phyloP scores from a whole-genome alignment of 2,888 invertebrate genomes.

The Caenorhabditis virilis region DNA sequence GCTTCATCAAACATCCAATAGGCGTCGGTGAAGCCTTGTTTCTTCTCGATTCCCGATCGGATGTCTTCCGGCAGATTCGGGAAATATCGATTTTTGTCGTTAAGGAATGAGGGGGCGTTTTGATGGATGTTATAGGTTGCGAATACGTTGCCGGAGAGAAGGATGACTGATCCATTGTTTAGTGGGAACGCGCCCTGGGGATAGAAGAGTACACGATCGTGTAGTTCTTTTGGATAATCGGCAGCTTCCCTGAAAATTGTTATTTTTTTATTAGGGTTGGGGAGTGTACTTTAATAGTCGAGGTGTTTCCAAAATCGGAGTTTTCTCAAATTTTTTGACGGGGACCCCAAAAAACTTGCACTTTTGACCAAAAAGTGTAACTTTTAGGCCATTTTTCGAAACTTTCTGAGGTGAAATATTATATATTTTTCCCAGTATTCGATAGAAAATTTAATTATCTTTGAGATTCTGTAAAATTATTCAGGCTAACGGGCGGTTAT shows the following conservation, averaged over 20 bases:
- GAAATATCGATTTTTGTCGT: slow-evolving; percentile 60
- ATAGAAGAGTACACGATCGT: slow-evolving; percentile 63
- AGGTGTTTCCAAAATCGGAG: too few relatives aligned
- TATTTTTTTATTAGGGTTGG: too few relatives aligned
- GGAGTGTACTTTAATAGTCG: too few relatives aligned
- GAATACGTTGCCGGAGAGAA: slow-evolving; percentile 60
- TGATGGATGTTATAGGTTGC: slow-evolving; percentile 57
- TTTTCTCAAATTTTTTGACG: too few relatives aligned
- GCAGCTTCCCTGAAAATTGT: slow-evolving; percentile 40
- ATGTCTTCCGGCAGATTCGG: slow-evolving; percentile 59
- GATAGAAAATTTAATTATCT: neutral
- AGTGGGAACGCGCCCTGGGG: slow-evolving; percentile 62
- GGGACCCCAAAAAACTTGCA: too few relatives aligned
- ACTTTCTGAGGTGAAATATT: slow-evolving; percentile 11
- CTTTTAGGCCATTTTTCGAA: too few relatives aligned
- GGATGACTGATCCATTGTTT: slow-evolving; percentile 59
- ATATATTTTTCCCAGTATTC: neutral
- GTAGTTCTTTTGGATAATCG: slow-evolving; percentile 55
- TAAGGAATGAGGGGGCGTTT: slow-evolving; percentile 57
- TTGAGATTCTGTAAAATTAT: too few relatives aligned
- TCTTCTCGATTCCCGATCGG: slow-evolving; percentile 44
- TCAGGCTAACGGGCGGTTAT: too few relatives aligned
- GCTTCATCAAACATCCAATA: slow-evolving; percentile 52
- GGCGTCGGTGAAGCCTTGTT: slow-evolving; percentile 16
- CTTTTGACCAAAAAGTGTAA: too few relatives aligned